Evolutionary conservation across 2,888 invertebrate species (phyloP).

Genomic region (Eupithecia insigniata): DNA sequence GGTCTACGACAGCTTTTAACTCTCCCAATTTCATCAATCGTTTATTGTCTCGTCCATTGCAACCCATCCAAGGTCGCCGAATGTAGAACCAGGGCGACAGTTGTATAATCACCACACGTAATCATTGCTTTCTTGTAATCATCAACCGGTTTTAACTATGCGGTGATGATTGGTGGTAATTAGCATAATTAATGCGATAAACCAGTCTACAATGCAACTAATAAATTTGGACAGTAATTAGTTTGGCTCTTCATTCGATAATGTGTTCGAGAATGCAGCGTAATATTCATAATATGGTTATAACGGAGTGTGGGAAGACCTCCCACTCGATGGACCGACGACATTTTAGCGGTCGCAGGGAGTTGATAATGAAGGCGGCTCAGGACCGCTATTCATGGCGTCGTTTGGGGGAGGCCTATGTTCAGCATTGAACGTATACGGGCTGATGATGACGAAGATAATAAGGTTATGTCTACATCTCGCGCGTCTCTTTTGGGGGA

Average conservation of each 20-base stretch:
- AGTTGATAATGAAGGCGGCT: too few species aligned
- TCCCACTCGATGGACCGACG: too few species aligned
- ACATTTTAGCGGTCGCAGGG: too few species aligned
- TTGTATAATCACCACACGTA: conserved; percentile 38
- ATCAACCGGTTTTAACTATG: conserved; percentile 12
- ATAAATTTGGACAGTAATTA: neutral
- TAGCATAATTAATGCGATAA: neutral
- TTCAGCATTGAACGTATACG: too few species aligned
- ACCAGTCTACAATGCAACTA: conserved; percentile 1
- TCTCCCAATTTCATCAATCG: conserved; percentile 20
- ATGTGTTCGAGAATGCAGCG: neutral
- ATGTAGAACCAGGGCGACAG: conserved; percentile 47
- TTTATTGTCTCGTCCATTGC: conserved; percentile 26
- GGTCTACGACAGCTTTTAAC: too few species aligned
- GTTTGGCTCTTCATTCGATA: neutral
- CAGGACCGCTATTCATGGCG: too few species aligned
- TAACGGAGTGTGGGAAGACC: too few species aligned
- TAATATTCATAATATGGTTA: neutral
- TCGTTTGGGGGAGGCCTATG: too few species aligned
- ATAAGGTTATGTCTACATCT: neutral
- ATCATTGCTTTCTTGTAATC: conserved; percentile 33
- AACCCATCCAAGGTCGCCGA: conserved; percentile 44
- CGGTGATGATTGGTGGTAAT: neutral
- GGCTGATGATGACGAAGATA: too few species aligned
- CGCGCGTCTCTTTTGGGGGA: neutral